These are phyloP conservation scores for Toxotes chatareus DNA, from an alignment of 2,113 vertebrate species.

Conservation along the genomic window DNA sequence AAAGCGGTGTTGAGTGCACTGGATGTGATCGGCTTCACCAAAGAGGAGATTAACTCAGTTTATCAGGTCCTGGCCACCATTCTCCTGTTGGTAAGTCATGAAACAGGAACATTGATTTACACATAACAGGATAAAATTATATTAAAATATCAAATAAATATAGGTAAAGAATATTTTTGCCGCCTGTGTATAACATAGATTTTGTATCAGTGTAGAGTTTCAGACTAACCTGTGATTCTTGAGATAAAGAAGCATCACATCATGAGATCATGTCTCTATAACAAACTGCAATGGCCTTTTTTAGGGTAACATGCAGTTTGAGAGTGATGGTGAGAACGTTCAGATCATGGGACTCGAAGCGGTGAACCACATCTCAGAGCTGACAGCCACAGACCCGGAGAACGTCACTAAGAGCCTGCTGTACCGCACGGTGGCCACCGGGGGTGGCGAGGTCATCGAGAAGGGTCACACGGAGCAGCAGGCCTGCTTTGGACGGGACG, in stretches of 20 bases:
- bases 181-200: background rate
- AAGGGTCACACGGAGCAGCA: conserved; percentile 89
- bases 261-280: background rate
- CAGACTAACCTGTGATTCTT: no score
- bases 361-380: conserved; percentile 79
- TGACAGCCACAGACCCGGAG: conserved; percentile 78
- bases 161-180: background rate
- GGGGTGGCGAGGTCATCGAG: conserved; percentile 91
- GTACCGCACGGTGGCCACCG: conserved; percentile 90
- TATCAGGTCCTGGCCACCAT: conserved; percentile 89
- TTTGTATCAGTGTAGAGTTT: background rate
- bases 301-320: conserved; percentile 90
- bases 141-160: background rate
- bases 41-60: conserved; percentile 84
- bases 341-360: conserved; percentile 63
- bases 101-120: background rate
- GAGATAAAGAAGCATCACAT: background rate
- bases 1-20: conserved; percentile 87
- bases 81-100: conserved; percentile 86
- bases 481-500: conserved; percentile 89
- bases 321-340: conserved; percentile 80
- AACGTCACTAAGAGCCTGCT: conserved; percentile 84
- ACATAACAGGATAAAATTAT: background rate
- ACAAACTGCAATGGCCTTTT: background rate
- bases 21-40: conserved; percentile 88